A percentile compares a stretch with the other conserved stretches of the same genome.
Conservation (phyloP, 2,888 invertebrate species). For the Noctua comes region DNA sequence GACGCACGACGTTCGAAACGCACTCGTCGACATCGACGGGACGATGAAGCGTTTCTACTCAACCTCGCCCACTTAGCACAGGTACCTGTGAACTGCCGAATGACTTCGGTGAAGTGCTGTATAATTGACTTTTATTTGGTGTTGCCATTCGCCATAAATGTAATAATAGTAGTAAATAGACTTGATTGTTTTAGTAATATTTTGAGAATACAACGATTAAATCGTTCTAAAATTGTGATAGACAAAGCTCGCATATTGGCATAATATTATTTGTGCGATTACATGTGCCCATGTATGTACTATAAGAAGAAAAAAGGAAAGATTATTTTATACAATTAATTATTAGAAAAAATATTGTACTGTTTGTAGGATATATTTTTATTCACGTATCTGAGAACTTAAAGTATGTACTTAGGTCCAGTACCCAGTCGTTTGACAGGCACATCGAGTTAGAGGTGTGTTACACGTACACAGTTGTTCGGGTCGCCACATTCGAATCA, state of each 20-base stretch:
- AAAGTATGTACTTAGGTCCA: not conserved
- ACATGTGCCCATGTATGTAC: not conserved
- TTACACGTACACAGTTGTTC: not conserved
- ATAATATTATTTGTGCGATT: constrained; percentile 7
- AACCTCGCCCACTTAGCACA: constrained; percentile 82
- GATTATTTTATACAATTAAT: not conserved
- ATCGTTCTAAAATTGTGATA: constrained; percentile 42
- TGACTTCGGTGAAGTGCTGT: constrained; percentile 35
- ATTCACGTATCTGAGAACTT: not conserved
- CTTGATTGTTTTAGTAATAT: not conserved
- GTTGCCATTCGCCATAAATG: not conserved
- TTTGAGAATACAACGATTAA: constrained; percentile 18
- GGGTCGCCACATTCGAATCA: not conserved
- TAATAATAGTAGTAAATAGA: too few relatives aligned
- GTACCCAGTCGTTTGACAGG: not conserved
- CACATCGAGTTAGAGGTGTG: not conserved
- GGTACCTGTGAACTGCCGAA: constrained; percentile 68
- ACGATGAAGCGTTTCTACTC: constrained; percentile 84
- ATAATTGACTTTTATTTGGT: constrained; percentile 6
- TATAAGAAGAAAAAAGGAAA: not conserved
- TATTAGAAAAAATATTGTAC: constrained; percentile 6
- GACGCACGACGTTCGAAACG: constrained; percentile 81
- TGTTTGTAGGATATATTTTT: not conserved
- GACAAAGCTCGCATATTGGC: not conserved
- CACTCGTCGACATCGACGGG: constrained; percentile 83